Conservation (phyloP, 2,888 invertebrate genomes). For the Andrena chrysosceles region DNA sequence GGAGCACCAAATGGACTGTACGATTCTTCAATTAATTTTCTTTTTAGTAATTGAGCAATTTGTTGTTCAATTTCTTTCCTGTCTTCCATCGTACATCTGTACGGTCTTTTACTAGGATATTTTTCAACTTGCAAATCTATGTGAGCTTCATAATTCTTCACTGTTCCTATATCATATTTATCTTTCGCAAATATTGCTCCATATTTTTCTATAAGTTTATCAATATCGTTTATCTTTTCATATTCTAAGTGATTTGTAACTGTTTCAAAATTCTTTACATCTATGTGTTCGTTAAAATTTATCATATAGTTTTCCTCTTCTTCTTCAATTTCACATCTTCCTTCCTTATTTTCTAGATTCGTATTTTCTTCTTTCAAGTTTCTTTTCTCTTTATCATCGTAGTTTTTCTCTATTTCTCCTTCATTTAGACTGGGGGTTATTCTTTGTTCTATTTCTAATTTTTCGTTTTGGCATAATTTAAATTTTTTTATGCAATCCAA, state of each 20-base stretch:
- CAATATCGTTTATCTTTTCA: slow-evolving; percentile 23
- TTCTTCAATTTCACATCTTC: slow-evolving; percentile 3
- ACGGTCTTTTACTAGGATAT: slow-evolving; percentile 46
- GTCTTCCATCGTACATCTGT: slow-evolving; percentile 24
- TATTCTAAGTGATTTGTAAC: slow-evolving; percentile 17
- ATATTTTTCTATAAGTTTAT: slow-evolving; percentile 52
- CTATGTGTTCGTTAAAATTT: slow-evolving; percentile 41
- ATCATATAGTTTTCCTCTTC: slow-evolving; percentile 27
- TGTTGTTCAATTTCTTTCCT: slow-evolving; percentile 52
- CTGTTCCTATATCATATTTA: slow-evolving; percentile 48
- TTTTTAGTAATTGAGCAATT: slow-evolving; percentile 37
- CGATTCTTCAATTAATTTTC: slow-evolving; percentile 43
- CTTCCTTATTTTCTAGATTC: neutral
- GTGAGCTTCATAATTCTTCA: slow-evolving; percentile 35
- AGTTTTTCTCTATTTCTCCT: slow-evolving; percentile 18
- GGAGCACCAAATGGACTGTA: slow-evolving; percentile 58
- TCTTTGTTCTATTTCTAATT: slow-evolving; percentile 48
- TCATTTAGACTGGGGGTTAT: neutral
- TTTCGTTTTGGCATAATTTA: slow-evolving; percentile 53
- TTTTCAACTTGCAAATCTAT: slow-evolving; percentile 48
- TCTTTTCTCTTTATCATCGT: slow-evolving; percentile 7
- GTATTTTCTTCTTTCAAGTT: neutral
- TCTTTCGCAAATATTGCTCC: slow-evolving; percentile 60
- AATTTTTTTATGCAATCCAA: slow-evolving; percentile 58
- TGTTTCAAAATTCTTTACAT: slow-evolving; percentile 57